Base-by-base conservation (phyloP, 2,113 vertebrate genomes). In the Eublepharis macularius region DNA sequence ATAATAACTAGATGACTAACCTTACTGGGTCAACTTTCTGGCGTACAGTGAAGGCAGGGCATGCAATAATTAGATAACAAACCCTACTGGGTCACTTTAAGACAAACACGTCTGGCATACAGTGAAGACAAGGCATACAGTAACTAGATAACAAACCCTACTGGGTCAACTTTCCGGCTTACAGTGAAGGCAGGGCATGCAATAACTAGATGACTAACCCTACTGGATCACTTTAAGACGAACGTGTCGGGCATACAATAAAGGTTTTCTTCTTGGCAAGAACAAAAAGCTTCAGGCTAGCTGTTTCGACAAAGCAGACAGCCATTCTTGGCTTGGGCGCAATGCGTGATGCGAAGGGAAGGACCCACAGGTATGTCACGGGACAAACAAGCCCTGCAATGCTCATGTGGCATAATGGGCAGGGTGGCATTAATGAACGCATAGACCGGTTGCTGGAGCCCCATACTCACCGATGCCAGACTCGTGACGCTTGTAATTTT, bases 401-500 rank as follows among this genome's bases (percentile, higher is more conserved):
- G 49, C 11, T 34, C 6, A 13, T 34, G 11, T 13, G 34, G 41
- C n/a, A 29, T 29, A 2, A 1, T 16, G 1, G 51, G 13, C 17
- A 34, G 32, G n/a, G 29, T 7, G 19, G 6, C 2, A 21, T 21
- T 12, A 1, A 7, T 14, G 13, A 12, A 41, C 24, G 69, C 7
- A 4, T 6, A 1, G n/a, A 10, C n/a, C 32, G 29, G 21, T 0
- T 1, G 11, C 17, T 4, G 0, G 49, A 68, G 60, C 57, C 36
- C 36, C 1, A 60, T 85, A 95, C 98, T 97, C 91, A 98, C 98
- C 94, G 89, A 98, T 95, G 89, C 97, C 96, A 6, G 96, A 97
- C 88, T 97, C 97, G 17, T 98, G 97, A 11, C 95, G 97, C 85
- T 91, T 97, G 94, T 98, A 98, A 94, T 98, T 98, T 80, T 98